Conservation (phyloP, 2,888 invertebrate genomes). For the Keiferia lycopersicella region DNA sequence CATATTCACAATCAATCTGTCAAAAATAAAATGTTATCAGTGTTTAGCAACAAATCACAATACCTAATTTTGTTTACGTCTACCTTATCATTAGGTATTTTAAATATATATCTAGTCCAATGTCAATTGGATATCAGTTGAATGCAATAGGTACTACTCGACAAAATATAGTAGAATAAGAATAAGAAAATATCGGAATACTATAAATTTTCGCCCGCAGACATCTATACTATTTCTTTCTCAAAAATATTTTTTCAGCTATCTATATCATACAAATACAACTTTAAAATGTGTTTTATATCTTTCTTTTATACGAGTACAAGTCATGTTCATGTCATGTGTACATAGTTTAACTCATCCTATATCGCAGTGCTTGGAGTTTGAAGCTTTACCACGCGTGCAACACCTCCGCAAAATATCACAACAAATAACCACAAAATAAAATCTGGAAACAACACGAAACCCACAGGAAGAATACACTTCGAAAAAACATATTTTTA, state of each 20-base stretch:
- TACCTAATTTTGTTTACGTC: neutral
- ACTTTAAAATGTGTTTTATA: too few species aligned
- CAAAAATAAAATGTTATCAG: slow-evolving; percentile 9
- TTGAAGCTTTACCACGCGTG: slow-evolving; percentile 2
- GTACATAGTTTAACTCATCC: neutral
- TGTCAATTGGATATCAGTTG: neutral
- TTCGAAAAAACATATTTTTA: slow-evolving; percentile 30
- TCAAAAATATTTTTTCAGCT: too few species aligned
- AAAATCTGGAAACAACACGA: neutral
- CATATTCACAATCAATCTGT: neutral
- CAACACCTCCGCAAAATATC: slow-evolving; percentile 16
- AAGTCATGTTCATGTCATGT: too few species aligned
- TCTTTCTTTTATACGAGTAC: too few species aligned
- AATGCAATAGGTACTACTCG: too few species aligned
- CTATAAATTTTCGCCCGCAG: neutral
- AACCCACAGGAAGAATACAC: slow-evolving; percentile 6
- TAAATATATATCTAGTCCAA: neutral
- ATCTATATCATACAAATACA: too few species aligned
- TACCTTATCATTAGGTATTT: neutral
- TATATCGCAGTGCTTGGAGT: neutral
- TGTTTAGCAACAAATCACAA: slow-evolving; percentile 3
- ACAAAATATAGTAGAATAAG: neutral
- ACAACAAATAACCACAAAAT: slow-evolving; percentile 25
- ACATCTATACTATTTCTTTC: too few species aligned
- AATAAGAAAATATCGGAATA: neutral